Evolutionary conservation across 2,888 invertebrate genomes (phyloP), one percentile per base, ranked within the genome.

Genomic region (Philopedon plagiatum): DNA sequence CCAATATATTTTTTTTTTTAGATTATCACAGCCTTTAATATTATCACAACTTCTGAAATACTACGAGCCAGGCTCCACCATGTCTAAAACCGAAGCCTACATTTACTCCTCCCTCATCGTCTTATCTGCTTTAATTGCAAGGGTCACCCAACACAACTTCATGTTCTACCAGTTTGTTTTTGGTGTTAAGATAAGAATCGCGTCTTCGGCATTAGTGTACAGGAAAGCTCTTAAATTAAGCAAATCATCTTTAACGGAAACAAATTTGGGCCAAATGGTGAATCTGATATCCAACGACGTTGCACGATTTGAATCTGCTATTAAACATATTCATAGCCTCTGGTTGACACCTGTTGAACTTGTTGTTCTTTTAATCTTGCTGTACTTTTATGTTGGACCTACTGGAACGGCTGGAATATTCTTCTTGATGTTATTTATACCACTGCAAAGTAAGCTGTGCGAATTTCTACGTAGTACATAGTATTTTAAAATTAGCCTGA

Each of bases 111-210:
- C 87, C 0, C 91, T 91, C 2, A 90, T 96, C 29, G 89, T 94
- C 9, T n/a, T 75, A 11, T 66, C 68, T 13, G 23, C 75, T 13
- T 41, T 75, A 5, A 1, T 72, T 4, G 68, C 71, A 21, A 91
- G 94, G 26, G 86, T 95, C 4, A 72, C 79, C 15, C 73, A 74
- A 13, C 85, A 98, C 86, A 94, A 94, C 0, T 96, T 94, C 82
- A 95, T 97, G 91, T 91, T 96, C 88, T 92, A 91, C 15, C 90
- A 94, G 13, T 87, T 93, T 62, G 92, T 94, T 78, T 89, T 94
- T 85, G 96, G 96, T 54, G 93, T 95, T 94, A 91, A 93, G 85
- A 89, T 95, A 81, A 87, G 95, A 11, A 90, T 96, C 0, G 94
- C 94, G 0, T 91, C 93, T 80, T 94, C 94, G 80, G 92, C 94